phyloP scores from a whole-genome alignment of 2,113 vertebrate genomes.

The Epinephelus moara region DNA sequence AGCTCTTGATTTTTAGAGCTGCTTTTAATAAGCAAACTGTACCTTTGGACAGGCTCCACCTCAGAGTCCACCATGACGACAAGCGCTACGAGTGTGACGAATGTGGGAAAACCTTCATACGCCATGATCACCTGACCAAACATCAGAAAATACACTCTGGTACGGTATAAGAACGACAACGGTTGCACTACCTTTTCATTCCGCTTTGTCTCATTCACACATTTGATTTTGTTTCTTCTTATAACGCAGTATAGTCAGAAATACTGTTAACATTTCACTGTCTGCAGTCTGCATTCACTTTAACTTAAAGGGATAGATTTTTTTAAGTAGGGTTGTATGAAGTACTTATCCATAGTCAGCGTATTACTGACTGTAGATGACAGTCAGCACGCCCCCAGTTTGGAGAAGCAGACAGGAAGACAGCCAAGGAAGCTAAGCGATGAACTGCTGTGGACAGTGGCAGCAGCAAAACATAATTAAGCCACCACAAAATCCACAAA shows the following conservation, averaged over 20 bases:
- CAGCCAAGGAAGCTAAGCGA: too few species aligned
- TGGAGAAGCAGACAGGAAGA: too few species aligned
- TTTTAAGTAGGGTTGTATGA: too few species aligned
- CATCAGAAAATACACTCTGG: slow-evolving; percentile 99
- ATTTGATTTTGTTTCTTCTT: too few species aligned
- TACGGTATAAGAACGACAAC: slow-evolving; percentile 54
- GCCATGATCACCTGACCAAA: slow-evolving; percentile 97
- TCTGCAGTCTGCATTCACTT: neutral
- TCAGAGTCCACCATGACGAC: slow-evolving; percentile 96
- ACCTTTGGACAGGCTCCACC: slow-evolving; percentile 88
- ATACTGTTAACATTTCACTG: neutral
- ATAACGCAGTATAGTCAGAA: neutral
- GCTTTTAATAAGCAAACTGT: slow-evolving; percentile 1
- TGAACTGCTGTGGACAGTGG: too few species aligned
- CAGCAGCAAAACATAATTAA: too few species aligned
- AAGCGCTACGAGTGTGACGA: slow-evolving; percentile 98
- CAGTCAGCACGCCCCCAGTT: too few species aligned
- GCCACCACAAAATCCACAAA: neutral
- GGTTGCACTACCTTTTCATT: too few species aligned
- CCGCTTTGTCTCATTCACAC: neutral
- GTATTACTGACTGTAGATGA: too few species aligned
- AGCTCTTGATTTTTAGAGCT: neutral
- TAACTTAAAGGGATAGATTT: neutral
- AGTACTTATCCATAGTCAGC: too few species aligned
- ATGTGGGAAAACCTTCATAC: slow-evolving; percentile 98